Evolutionary conservation across 2,888 invertebrate genomes (phyloP).

Genomic region (Drosophila borealis): DNA sequence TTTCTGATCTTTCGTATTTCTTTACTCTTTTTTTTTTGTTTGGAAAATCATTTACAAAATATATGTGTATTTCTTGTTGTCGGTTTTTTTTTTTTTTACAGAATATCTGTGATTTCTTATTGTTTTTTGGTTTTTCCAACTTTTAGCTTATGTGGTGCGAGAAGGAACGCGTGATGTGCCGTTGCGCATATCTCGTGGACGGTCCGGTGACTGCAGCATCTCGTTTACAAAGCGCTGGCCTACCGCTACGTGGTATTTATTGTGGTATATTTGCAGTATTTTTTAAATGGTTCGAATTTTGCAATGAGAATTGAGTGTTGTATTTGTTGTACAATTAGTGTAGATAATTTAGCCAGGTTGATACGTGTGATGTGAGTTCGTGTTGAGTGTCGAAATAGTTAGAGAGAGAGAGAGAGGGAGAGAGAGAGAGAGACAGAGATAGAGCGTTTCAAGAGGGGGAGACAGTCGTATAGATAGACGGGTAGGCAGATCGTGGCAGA

Average conservation of each 20-base stretch:
- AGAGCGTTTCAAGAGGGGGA: conserved; percentile 51
- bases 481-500: conserved; percentile 65
- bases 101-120: conserved; percentile 28
- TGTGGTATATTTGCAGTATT: conserved; percentile 47
- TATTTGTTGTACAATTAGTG: conserved; percentile 27
- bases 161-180: conserved; percentile 73
- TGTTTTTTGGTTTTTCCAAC: conserved; percentile 53
- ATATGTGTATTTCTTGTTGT: conserved; percentile 50
- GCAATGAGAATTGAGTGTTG: conserved; percentile 42
- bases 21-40: conserved; percentile 34
- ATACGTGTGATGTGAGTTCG: conserved; percentile 31
- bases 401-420: conserved; percentile 10
- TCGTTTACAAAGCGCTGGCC: conserved; percentile 85
- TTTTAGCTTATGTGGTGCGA: conserved; percentile 80
- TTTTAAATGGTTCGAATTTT: conserved; percentile 7
- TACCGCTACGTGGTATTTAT: conserved; percentile 78
- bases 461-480: conserved; percentile 63
- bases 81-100: conserved; percentile 40
- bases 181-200: conserved; percentile 83
- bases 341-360: conserved; percentile 52
- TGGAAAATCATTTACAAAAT: conserved; percentile 74
- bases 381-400: conserved; percentile 30
- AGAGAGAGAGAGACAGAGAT: conserved; percentile 18
- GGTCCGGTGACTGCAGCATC: conserved; percentile 85
- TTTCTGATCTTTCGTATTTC: conserved; percentile 26